Evolutionary conservation across 2,797 vertebrate genomes (phyloP).

Genomic region (Hemitrygon akajei): DNA sequence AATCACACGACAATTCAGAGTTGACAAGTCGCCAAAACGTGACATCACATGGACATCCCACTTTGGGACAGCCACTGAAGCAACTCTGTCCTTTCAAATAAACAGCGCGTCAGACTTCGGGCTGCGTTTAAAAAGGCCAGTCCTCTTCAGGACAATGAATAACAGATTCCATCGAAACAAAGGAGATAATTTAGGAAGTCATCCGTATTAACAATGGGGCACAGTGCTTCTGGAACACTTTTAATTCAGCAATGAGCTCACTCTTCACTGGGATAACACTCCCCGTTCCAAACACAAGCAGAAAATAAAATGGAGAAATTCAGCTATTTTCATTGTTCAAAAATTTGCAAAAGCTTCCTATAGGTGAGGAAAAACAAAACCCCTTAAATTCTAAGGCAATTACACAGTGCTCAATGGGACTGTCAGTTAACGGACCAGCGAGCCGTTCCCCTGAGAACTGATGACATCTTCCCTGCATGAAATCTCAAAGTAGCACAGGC

Average conservation of each 20-base stretch:
- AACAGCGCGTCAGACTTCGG: not conserved
- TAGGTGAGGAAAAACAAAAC: no score
- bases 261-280: not conserved
- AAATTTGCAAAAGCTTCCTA: not conserved
- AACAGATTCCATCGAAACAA: not conserved
- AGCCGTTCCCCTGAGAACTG: constrained; percentile 42
- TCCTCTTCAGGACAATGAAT: not conserved
- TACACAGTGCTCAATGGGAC: constrained; percentile 38
- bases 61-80: not conserved
- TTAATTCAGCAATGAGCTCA: not conserved
- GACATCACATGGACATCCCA: not conserved
- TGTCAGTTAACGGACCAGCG: constrained; percentile 40
- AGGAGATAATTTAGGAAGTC: not conserved
- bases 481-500: not conserved
- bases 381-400: no score
- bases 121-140: not conserved
- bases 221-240: not conserved
- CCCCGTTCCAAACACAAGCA: not conserved
- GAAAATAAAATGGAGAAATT: not conserved
- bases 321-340: not conserved
- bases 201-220: not conserved
- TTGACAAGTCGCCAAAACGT: not conserved
- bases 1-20: not conserved
- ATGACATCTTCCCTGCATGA: constrained; percentile 41
- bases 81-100: not conserved